phyloP scores from a whole-genome alignment of 1,140 invertebrate genomes.

The Drosophila hydei region DNA sequence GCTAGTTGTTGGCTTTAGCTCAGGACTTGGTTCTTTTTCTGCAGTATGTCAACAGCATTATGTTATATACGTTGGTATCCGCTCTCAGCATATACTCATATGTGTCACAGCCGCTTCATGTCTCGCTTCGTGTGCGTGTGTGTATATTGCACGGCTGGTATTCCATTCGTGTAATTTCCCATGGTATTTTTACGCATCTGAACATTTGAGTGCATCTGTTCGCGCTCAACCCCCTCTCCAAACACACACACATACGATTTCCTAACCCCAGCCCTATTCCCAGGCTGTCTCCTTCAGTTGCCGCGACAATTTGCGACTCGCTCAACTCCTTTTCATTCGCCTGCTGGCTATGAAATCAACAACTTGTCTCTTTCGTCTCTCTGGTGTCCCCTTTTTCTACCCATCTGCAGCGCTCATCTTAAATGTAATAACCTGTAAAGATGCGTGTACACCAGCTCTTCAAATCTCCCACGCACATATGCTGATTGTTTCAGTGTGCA shows the following conservation, averaged over 20 bases:
- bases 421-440: constrained; percentile 63
- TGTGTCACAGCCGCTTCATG: constrained; percentile 14
- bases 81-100: constrained; percentile 21
- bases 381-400: not conserved
- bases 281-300: constrained; percentile 43
- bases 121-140: constrained; percentile 19
- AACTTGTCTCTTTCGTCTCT: constrained; percentile 21
- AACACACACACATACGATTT: not conserved
- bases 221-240: not conserved
- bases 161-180: constrained; percentile 81
- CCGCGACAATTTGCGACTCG: constrained; percentile 50
- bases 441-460: not conserved
- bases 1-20: constrained; percentile 63
- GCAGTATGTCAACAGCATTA: constrained; percentile 75
- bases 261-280: constrained; percentile 7
- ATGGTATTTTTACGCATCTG: constrained; percentile 62
- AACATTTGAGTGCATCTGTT: constrained; percentile 65
- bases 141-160: constrained; percentile 36
- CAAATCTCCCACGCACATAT: constrained; percentile 32
- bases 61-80: constrained; percentile 51
- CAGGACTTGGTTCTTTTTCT: not conserved
- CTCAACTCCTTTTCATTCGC: constrained; percentile 40
- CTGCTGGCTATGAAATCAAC: constrained; percentile 54
- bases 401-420: constrained; percentile 57
- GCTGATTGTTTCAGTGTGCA: constrained; percentile 17